Base-by-base conservation (phyloP, 1,140 invertebrate genomes). In the Nebria ingens region DNA sequence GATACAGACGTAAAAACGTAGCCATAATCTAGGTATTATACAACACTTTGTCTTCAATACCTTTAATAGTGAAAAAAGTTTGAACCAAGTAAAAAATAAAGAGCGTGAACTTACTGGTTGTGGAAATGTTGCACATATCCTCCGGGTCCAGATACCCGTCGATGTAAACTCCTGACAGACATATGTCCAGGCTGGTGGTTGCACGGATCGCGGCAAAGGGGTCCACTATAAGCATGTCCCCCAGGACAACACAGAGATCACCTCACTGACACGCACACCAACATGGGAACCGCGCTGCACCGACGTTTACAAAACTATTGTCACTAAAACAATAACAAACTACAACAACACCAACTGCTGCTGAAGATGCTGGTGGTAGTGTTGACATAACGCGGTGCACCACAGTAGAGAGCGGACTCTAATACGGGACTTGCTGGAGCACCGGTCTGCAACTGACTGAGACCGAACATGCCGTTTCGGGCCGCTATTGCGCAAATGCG, bases 91-190 rank as follows among this genome's bases (percentile, higher is more conserved):
- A n/a, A n/a, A n/a, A n/a, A n/a, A n/a, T n/a, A 29, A 29, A 29
- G 13, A 29, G 4, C 13, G 25, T 29, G 52, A 58, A 69, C 65
- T 70, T 68, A 70, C 67, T 68, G 68, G 59, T 65, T 68, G 63
- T 68, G 64, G 62, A 65, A 68, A 62, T 69, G 67, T 56, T 69
- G 68, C 55, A 68, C 65, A 58, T 68, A 68, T 64, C 68, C 66
- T 58, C 67, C 66, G 65, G 69, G 68, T 63, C 64, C 68, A 62
- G 64, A 69, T 55, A 69, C 67, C 68, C 67, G 69, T 62, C 69
- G 65, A 63, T 70, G 69, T 60, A 71, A 66, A 63, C 69, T 71
- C 64, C 68, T 67, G 66, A 71, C 66, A 68, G 69, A 71, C 69
- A 71, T 71, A 69, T 61, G 66, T 67, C 64, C 60, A 60, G 62